Evolutionary conservation across 2,888 invertebrate species (phyloP), one percentile per base, ranked within the genome.

Genomic region (Drosophila paranaensis): DNA sequence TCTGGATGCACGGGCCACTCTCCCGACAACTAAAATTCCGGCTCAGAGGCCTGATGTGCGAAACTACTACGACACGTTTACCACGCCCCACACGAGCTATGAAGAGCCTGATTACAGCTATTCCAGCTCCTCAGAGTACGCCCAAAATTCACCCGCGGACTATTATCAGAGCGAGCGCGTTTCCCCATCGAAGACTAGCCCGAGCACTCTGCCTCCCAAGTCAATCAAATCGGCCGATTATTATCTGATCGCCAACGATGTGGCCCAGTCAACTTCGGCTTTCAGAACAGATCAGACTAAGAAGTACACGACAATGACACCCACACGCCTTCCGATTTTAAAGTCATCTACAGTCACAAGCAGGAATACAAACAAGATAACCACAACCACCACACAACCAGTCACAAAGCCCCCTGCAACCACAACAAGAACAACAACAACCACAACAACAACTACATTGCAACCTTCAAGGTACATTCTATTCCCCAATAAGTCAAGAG

Each of bases 301-400:
- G 39, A 78, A 77, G 25, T 45, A 45, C 30, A 30, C 70, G 30
- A 68, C 60, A 40, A 53, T 66, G 16, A 93, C 94, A 77, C 92
- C 93, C 48, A 61, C 69, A 20, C 68, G 69, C 63, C 13, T 55
- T 40, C 45, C 80, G 40, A 56, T 50, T 33, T 55, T 39, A 13
- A 71, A 79, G 60, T 42, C 79, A 39, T 73, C 74, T 13, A 51
- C 66, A 45, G 56, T 60, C 48, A 61, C 60, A 56, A 55, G 45
- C 63, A 70, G 63, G 51, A 81, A 93, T 92, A 81, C 82, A 57
- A 79, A 71, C 46, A 81, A 79, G 57, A 84, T 70, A 51, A 75
- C 74, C 51, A 79, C 93, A 93, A 93, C 93, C 91, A 92, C 93
- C 89, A 90, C 92, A 68, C 74, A 70, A 77, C 77, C 69, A 58